Conservation (phyloP, 2,113 vertebrate genomes). For the Tetraodon nigroviridis region DNA sequence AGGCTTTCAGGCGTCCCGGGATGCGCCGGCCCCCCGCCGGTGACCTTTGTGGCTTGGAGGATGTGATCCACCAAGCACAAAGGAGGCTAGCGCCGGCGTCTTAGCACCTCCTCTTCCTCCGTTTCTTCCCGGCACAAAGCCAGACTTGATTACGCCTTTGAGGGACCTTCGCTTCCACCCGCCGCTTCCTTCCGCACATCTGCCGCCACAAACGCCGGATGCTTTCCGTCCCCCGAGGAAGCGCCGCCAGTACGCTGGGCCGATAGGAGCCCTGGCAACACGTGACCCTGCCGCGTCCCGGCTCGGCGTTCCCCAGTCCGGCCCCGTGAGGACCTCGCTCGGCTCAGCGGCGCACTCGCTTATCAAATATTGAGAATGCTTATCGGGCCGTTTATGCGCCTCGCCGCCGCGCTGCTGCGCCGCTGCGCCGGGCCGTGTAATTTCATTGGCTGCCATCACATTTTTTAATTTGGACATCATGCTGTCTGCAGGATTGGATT, state of each 20-base stretch:
- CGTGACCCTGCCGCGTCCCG: no score
- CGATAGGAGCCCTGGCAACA: neutral
- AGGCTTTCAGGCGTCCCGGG: slow-evolving; percentile 32
- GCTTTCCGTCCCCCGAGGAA: slow-evolving; percentile 48
- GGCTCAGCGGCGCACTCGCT: slow-evolving; percentile 9
- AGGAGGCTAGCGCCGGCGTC: slow-evolving; percentile 40
- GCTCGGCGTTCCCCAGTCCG: no score
- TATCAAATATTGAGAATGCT: slow-evolving; percentile 44
- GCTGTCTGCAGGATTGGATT: slow-evolving; percentile 50
- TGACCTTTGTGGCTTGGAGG: slow-evolving; percentile 51
- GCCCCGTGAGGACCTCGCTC: neutral
- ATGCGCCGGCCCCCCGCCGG: slow-evolving; percentile 49
- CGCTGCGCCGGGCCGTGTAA: slow-evolving; percentile 8
- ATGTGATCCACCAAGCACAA: slow-evolving; percentile 53
- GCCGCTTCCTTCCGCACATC: slow-evolving; percentile 64
- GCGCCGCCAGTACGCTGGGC: slow-evolving; percentile 4
- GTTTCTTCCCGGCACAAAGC: slow-evolving; percentile 41
- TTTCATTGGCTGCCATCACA: slow-evolving; percentile 35
- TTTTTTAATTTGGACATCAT: slow-evolving; percentile 56
- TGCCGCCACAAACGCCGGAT: slow-evolving; percentile 34
- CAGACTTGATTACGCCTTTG: slow-evolving; percentile 44
- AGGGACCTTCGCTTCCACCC: slow-evolving; percentile 31
- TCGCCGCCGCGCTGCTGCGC: no score
- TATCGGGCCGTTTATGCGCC: slow-evolving; percentile 36
- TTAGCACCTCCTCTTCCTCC: slow-evolving; percentile 30